Evolutionary conservation across 2,888 invertebrate species (phyloP).

Genomic region (Brachyopa scutellaris): DNA sequence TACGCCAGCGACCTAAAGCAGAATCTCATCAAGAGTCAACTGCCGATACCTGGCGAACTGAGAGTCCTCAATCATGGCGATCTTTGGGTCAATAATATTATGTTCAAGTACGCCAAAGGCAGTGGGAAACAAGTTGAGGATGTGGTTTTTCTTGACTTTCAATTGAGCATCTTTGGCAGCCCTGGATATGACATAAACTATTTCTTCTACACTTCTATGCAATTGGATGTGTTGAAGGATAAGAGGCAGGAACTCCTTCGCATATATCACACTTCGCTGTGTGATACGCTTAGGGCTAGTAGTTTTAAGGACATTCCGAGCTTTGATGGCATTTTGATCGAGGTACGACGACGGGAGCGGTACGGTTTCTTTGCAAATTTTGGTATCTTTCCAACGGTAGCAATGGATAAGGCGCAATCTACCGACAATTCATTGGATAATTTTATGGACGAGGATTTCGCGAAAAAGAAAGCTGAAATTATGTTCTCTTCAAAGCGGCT

Average conservation of each 20-base stretch:
- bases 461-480: constrained; percentile 74
- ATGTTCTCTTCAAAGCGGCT: constrained; percentile 77
- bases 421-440: constrained; percentile 76
- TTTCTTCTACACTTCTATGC: constrained; percentile 79
- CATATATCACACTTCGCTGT: constrained; percentile 76
- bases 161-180: constrained; percentile 77
- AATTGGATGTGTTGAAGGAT: constrained; percentile 75
- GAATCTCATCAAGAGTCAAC: constrained; percentile 75
- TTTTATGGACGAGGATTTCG: constrained; percentile 75
- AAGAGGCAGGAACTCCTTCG: constrained; percentile 76
- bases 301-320: constrained; percentile 74
- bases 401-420: constrained; percentile 74
- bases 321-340: constrained; percentile 75
- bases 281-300: constrained; percentile 73
- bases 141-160: constrained; percentile 78
- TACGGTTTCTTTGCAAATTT: constrained; percentile 78
- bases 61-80: constrained; percentile 83
- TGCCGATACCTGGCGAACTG: constrained; percentile 75
- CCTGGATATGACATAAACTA: constrained; percentile 80
- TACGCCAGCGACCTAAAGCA: constrained; percentile 74
- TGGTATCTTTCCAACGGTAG: constrained; percentile 76
- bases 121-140: constrained; percentile 7
- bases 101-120: constrained; percentile 80
- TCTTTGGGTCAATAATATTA: constrained; percentile 83
- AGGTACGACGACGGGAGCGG: constrained; percentile 75